These are phyloP conservation scores for Psittacus erithacus DNA, from an alignment of 2,113 vertebrate genomes.

Conservation along the genomic window DNA sequence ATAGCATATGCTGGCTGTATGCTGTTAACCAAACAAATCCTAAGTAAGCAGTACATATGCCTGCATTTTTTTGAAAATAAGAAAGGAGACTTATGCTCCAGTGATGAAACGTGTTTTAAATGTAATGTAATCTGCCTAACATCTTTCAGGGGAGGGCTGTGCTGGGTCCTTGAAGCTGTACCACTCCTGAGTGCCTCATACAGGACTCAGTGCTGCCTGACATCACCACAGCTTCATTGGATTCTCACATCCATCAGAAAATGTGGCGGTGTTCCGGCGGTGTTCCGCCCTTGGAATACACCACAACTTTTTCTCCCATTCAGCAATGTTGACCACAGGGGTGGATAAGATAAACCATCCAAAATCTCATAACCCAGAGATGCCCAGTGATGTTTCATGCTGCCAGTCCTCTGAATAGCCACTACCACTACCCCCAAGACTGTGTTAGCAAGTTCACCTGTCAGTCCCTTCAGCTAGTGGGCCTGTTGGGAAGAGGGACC, in stretches of 20 bases:
- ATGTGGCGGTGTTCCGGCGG: background rate
- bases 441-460: background rate
- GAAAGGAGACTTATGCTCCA: background rate
- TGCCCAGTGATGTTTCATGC: background rate
- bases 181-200: rapidly evolving
- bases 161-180: background rate
- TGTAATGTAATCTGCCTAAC: background rate
- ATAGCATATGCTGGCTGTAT: background rate
- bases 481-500: background rate
- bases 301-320: background rate
- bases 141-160: background rate
- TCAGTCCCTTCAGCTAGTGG: background rate
- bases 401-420: background rate
- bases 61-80: background rate
- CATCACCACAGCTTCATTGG: background rate
- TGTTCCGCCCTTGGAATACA: background rate
- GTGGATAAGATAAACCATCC: background rate
- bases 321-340: background rate
- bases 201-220: rapidly evolving
- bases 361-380: background rate
- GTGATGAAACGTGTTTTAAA: background rate
- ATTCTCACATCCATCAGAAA: rapidly evolving
- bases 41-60: background rate
- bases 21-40: background rate
- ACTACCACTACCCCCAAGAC: background rate